Conservation (phyloP, 2,888 invertebrate species). For the Nymphalis polychloros region DNA sequence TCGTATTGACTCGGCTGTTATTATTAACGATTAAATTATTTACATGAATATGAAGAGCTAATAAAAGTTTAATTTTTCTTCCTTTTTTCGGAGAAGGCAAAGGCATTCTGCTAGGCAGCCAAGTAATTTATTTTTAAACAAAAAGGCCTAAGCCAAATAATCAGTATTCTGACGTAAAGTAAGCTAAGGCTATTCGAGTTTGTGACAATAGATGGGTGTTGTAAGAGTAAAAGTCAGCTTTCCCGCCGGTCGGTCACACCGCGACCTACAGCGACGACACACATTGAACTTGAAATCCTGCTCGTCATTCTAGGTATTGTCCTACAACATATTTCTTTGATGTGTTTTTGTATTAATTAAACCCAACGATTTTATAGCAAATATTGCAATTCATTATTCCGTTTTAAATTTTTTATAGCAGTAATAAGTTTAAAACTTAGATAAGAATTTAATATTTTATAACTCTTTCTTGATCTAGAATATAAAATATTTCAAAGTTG, state of each 20-base stretch:
- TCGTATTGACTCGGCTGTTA: background rate
- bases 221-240: constrained; percentile 72
- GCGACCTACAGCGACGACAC: constrained; percentile 73
- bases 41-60: background rate
- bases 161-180: constrained; percentile 15
- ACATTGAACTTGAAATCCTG: constrained; percentile 73
- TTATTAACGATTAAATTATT: background rate
- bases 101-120: too few relatives aligned
- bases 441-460: too few relatives aligned
- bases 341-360: constrained; percentile 10
- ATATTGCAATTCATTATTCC: background rate
- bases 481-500: too few relatives aligned
- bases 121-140: too few relatives aligned
- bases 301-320: constrained; percentile 47
- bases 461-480: too few relatives aligned
- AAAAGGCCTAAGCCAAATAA: background rate
- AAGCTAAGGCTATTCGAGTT: constrained; percentile 39
- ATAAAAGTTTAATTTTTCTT: background rate
- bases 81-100: too few relatives aligned
- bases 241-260: constrained; percentile 61
- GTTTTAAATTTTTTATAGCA: too few relatives aligned
- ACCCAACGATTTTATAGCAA: background rate
- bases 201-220: constrained; percentile 51
- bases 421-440: too few relatives aligned
- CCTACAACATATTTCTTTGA: constrained; percentile 31